phyloP scores from a whole-genome alignment of 2,113 vertebrate genomes.

The Spheniscus mendiculus region DNA sequence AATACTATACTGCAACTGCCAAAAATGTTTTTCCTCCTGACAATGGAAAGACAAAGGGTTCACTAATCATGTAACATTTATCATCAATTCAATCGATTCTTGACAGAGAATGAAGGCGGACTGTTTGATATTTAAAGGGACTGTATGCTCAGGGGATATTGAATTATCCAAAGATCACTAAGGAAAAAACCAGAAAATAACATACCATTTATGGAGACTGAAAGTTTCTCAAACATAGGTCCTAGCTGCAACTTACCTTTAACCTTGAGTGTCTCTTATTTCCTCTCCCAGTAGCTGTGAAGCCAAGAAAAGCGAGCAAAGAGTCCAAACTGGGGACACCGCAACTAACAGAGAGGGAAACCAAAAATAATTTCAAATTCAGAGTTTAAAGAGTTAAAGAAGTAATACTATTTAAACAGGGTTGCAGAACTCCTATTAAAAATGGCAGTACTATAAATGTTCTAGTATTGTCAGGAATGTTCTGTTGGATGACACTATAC shows the following conservation, averaged over 20 bases:
- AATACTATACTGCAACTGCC: not conserved
- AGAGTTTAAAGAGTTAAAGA: constrained; percentile 77
- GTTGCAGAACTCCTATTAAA: constrained; percentile 83
- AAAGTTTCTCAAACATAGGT: not conserved
- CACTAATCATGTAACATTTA: not conserved
- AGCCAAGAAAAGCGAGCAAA: not conserved
- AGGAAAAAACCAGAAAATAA: not conserved
- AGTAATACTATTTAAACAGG: constrained; percentile 73
- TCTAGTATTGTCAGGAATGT: constrained; percentile 88
- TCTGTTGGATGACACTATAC: constrained; percentile 86
- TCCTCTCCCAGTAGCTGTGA: not conserved
- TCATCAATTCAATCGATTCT: not conserved
- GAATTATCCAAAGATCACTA: not conserved
- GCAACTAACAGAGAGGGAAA: not conserved
- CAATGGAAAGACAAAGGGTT: not conserved
- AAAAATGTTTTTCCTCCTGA: not conserved
- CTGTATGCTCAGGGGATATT: not conserved
- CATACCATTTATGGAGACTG: not conserved
- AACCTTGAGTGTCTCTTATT: not conserved
- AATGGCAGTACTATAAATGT: constrained; percentile 86
- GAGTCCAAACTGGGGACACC: not conserved
- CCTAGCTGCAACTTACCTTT: not conserved
- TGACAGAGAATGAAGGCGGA: not conserved
- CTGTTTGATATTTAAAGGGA: constrained; percentile 7
- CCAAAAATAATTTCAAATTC: not conserved